Percentiles rank a stretch among this genome's conserved stretches.
Conservation (phyloP, 2,888 invertebrate genomes). For the Pseudococcus viburni region DNA sequence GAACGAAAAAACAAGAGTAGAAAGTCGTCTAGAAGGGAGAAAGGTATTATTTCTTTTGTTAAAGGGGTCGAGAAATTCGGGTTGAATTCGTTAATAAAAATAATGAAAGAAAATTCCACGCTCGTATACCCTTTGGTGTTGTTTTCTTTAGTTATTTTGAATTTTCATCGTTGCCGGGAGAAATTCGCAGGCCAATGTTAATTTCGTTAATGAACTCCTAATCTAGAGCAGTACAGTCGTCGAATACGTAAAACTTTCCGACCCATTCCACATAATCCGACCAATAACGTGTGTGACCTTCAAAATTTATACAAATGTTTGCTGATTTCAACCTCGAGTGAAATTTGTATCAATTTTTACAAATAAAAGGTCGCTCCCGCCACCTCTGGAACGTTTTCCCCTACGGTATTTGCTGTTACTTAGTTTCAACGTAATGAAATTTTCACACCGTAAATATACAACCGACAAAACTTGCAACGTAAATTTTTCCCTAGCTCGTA, state of each 20-base stretch:
- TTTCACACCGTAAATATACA: constrained; percentile 14
- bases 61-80: background rate
- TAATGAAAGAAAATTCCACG: constrained; percentile 6
- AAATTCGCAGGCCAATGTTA: background rate
- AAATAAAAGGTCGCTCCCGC: background rate
- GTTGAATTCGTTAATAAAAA: constrained; percentile 34
- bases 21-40: background rate
- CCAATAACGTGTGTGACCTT: background rate
- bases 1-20: background rate
- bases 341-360: constrained; percentile 9
- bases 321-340: background rate
- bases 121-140: constrained; percentile 30
- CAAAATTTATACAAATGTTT: background rate
- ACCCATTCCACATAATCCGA: background rate
- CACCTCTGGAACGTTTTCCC: background rate
- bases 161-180: background rate
- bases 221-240: background rate
- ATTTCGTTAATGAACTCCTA: constrained; percentile 29
- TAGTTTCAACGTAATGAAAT: constrained; percentile 30
- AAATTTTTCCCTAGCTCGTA: constrained; percentile 23
- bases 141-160: constrained; percentile 7
- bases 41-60: constrained; percentile 37
- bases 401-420: background rate
- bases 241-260: background rate
- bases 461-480: constrained; percentile 1